A percentile compares a stretch with the other conserved stretches of the same genome.
These are phyloP conservation scores for Muscina levida DNA, from an alignment of 2,888 invertebrate genomes.

Conservation along the genomic window DNA sequence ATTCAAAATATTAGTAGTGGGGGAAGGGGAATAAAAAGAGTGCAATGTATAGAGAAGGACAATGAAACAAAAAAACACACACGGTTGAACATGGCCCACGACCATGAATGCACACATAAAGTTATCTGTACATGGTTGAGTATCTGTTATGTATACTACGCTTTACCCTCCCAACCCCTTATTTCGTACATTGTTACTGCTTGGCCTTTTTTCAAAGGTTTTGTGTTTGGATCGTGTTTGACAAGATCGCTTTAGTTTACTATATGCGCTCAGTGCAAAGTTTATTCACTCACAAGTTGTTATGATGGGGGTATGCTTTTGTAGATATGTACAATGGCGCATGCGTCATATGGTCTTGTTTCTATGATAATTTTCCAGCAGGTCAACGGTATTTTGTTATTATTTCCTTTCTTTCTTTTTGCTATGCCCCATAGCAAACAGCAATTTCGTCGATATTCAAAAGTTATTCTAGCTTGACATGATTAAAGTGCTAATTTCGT, in stretches of 20 bases:
- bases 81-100: constrained; percentile 8
- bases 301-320: constrained; percentile 10
- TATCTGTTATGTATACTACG: no score
- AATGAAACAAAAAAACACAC: no score
- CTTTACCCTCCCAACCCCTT: no score
- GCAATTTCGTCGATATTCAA: not conserved
- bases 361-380: constrained; percentile 56
- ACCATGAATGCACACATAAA: constrained; percentile 2
- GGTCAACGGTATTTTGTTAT: constrained; percentile 54
- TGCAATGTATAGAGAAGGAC: not conserved
- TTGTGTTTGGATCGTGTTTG: constrained; percentile 6
- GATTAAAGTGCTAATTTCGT: constrained; percentile 40
- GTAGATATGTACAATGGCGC: constrained; percentile 23
- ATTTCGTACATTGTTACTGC: not conserved
- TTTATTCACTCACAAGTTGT: not conserved
- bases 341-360: constrained; percentile 56
- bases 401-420: not conserved
- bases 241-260: constrained; percentile 1
- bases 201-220: constrained; percentile 6
- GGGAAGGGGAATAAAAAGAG: no score
- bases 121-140: no score
- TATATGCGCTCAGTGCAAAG: no score
- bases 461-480: constrained; percentile 22
- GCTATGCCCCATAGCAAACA: not conserved
- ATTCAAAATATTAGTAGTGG: not conserved